Percentiles rank a stretch among this genome's conserved stretches.
These are phyloP conservation scores for Saccostrea cuccullata DNA, from an alignment of 1,140 invertebrate species.

Conservation along the genomic window DNA sequence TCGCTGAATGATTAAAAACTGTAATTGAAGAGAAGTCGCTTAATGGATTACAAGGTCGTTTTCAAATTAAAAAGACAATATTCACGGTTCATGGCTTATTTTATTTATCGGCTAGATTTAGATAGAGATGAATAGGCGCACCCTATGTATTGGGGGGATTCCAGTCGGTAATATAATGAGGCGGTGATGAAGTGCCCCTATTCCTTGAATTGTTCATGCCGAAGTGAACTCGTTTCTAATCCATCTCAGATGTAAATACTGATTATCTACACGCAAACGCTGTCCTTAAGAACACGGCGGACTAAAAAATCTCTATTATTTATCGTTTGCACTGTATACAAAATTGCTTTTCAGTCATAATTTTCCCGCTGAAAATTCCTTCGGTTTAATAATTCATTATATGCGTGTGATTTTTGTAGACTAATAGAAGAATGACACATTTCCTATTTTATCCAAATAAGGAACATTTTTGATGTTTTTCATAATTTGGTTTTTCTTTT, in stretches of 20 bases:
- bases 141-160: background rate
- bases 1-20: constrained; percentile 16
- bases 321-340: background rate
- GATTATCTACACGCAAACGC: constrained; percentile 11
- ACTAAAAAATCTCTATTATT: background rate
- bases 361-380: background rate
- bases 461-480: background rate
- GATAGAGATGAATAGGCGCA: constrained; percentile 16
- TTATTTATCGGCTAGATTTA: constrained; percentile 30
- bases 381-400: background rate
- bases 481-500: background rate
- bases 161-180: constrained; percentile 18
- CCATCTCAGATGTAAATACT: constrained; percentile 37
- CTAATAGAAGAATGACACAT: background rate
- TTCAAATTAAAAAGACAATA: constrained; percentile 38
- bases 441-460: background rate
- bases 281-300: background rate
- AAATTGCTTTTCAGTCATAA: constrained; percentile 4
- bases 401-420: background rate
- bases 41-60: constrained; percentile 37
- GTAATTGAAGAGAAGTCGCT: constrained; percentile 26
- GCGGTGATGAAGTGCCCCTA: background rate
- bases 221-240: constrained; percentile 14
- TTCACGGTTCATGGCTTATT: constrained; percentile 19
- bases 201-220: background rate